Evolutionary conservation across 2,888 invertebrate species (phyloP).

Genomic region (Saturnia japonica): DNA sequence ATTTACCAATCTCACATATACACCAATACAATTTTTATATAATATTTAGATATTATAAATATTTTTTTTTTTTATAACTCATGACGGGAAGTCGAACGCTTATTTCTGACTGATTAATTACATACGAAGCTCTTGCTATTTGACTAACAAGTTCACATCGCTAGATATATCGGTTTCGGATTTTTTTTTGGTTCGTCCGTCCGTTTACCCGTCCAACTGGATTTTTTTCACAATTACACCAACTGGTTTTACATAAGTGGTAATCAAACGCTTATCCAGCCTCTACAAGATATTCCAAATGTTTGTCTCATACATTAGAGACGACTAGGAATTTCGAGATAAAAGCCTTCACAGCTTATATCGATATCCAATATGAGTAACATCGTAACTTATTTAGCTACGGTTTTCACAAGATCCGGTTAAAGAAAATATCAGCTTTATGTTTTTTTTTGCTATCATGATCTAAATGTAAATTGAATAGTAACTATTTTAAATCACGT

Average conservation of each 20-base stretch:
- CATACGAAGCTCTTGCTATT: constrained; percentile 6
- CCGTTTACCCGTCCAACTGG: constrained; percentile 37
- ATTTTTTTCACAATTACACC: constrained; percentile 40
- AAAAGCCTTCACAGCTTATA: not conserved
- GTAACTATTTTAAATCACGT: too few relatives aligned
- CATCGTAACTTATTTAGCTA: too few relatives aligned
- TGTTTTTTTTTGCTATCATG: too few relatives aligned
- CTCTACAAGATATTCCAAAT: constrained; percentile 18
- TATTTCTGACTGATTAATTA: constrained; percentile 6
- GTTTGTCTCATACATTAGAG: constrained; percentile 14
- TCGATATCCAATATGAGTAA: too few relatives aligned
- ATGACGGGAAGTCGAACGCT: constrained; percentile 4
- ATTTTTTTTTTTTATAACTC: too few relatives aligned
- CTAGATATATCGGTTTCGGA: constrained; percentile 38
- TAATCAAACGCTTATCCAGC: constrained; percentile 18
- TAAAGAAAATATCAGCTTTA: too few relatives aligned
- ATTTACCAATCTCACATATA: too few relatives aligned
- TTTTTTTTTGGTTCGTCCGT: constrained; percentile 45
- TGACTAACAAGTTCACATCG: constrained; percentile 36
- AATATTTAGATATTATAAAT: too few relatives aligned
- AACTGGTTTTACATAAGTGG: constrained; percentile 36
- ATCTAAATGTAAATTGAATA: too few relatives aligned
- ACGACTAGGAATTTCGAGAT: not conserved
- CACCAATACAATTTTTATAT: too few relatives aligned
- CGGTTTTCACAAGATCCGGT: too few relatives aligned